Conservation (phyloP, 2,797 vertebrate genomes). For the Molossus alvarezi region DNA sequence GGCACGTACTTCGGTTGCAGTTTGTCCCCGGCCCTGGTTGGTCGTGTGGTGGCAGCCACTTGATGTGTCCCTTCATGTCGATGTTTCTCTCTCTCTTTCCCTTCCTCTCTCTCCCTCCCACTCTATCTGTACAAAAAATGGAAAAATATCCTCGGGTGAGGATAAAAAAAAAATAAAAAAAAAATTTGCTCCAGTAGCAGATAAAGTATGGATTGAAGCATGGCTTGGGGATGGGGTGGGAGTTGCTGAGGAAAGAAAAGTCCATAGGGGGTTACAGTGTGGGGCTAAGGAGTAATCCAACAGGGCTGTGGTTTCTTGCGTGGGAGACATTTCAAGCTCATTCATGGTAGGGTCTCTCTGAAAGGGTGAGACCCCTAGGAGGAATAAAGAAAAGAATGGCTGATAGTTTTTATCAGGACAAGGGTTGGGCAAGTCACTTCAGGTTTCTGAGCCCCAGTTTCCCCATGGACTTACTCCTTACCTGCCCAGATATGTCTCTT, state of each 20-base stretch:
- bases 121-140: no score
- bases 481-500: background rate
- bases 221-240: background rate
- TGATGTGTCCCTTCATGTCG: no score
- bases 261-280: background rate
- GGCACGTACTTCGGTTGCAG: no score
- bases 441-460: background rate
- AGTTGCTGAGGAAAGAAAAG: background rate
- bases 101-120: no score
- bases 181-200: background rate
- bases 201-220: background rate
- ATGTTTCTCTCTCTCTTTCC: no score
- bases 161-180: no score
- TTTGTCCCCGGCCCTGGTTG: no score
- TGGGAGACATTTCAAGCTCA: background rate
- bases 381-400: background rate
- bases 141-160: no score
- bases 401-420: background rate
- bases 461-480: background rate
- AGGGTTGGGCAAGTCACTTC: background rate
- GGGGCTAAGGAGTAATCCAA: background rate
- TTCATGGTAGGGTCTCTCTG: background rate
- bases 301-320: constrained; percentile 7
- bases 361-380: background rate
- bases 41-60: no score